These are phyloP conservation scores for Siniperca obscura DNA, from an alignment of 2,797 vertebrate genomes.

Conservation along the genomic window DNA sequence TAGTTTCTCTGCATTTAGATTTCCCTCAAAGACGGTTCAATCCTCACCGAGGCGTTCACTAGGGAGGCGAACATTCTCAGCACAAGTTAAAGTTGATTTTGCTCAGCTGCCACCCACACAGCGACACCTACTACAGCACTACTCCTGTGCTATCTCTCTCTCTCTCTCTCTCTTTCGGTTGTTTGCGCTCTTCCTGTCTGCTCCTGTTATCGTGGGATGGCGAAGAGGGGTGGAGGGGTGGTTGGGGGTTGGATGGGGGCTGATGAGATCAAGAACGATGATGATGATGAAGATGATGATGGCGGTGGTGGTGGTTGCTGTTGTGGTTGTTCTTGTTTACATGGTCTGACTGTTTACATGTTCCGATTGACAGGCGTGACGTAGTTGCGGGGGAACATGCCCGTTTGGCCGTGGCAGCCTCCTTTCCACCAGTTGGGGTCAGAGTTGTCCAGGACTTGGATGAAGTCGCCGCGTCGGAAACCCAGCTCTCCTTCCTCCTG, in stretches of 20 bases:
- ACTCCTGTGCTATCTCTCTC: constrained; percentile 59
- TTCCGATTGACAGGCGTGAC: constrained; percentile 97
- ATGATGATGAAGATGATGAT: constrained; percentile 49
- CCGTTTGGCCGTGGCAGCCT: constrained; percentile 95
- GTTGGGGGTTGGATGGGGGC: constrained; percentile 38
- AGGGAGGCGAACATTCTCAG: constrained; percentile 75
- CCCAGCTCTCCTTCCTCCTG: constrained; percentile 98
- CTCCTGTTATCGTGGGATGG: constrained; percentile 73
- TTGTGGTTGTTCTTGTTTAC: constrained; percentile 76
- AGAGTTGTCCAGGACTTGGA: constrained; percentile 97
- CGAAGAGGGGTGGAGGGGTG: constrained; percentile 39
- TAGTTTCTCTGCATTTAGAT: constrained; percentile 68
- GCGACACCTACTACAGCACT: constrained; percentile 66
- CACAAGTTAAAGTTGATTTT: constrained; percentile 68
- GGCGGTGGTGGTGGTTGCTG: constrained; percentile 21
- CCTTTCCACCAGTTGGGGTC: constrained; percentile 99
- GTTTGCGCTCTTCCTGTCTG: constrained; percentile 71
- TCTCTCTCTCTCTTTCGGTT: constrained; percentile 62
- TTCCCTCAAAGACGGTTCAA: constrained; percentile 72
- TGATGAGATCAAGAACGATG: constrained; percentile 65
- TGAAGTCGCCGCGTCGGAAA: constrained; percentile 97
- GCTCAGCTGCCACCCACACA: constrained; percentile 69
- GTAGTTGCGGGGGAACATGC: constrained; percentile 99
- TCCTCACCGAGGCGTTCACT: constrained; percentile 70
- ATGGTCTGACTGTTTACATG: constrained; percentile 93